Base-by-base conservation (phyloP, 2,888 invertebrate genomes). In the Epinotia brunnichana region DNA sequence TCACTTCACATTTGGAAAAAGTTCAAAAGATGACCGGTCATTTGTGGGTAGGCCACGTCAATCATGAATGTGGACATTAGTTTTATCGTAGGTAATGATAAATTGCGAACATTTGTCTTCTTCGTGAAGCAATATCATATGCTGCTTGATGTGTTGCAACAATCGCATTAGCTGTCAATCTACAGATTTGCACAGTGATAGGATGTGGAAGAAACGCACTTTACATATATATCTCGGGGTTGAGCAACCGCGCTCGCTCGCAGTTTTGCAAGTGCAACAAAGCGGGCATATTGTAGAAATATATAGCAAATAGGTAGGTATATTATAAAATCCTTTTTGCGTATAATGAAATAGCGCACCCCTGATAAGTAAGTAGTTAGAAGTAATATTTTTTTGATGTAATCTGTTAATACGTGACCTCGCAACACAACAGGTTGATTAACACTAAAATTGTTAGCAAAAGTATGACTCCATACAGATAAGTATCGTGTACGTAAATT, bases 161-260 rank as follows among this genome's bases (percentile, higher is more conserved):
- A 57, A 39, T 24, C 35, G 54, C 69, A 73, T 73, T 73, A 69
- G 62, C 69, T 73, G 72, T 63, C 72, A 68, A 68, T 73, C 57
- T 51, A 17, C 41, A 69, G 68, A 69, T 73, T 73, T 69, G 73
- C 68, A 59, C 44, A 57, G 62, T 72, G 62, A 69, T 63, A 63
- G 41, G 69, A 69, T 63, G 68, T 69, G 53, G 69, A 69, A 69
- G 69, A 41, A 62, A 68, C 68, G 51, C 57, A 73, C 68, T 67
- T 68, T 56, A 72, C 35, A 48, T 61, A 21, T 61, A 21, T 57
- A 35, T 70, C 29, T 56, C 44, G 39, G 69, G 51, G 73, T 73
- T 73, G 24, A 41, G 73, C 53, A 69, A 73, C 29, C 53, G 9
- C 60, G 35, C 54, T 67, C 29, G 35, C 35, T 21, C 21, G 35